Evolutionary conservation across 1,140 invertebrate genomes (phyloP), one percentile per base, ranked within the genome.

Genomic region (Drosophila micromelanica): DNA sequence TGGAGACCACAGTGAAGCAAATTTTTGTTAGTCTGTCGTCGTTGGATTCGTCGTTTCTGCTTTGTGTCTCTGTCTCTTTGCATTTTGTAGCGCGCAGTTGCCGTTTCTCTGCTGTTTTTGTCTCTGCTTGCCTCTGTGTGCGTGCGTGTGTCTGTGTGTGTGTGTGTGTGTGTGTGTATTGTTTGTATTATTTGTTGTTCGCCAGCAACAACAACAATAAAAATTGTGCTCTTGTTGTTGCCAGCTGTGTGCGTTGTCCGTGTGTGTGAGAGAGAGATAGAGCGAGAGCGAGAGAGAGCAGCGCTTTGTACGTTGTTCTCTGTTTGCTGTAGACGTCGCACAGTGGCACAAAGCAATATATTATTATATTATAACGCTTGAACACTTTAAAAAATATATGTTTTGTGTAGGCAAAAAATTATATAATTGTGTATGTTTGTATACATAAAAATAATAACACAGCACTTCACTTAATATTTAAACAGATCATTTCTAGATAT

Each of bases 101-200:
- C 81, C 60, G 82, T 85, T 85, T 68, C 76, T 82, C 76, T 67
- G 76, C 48, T 62, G 57, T 51, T 62, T 62, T 60, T 20, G 23
- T 59, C 49, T 55, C 38, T 68, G 54, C 13, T 38, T 48, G 38
- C 17, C 17, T 17, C 1, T 2, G 17, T 17, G 17, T 17, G 17
- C 2, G 17, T 17, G 17, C 2, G 17, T 17, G 17, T 17, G 17
- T 17, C 1, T 17, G 17, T 17, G 17, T 17, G 17, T 17, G 17
- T 52, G 32, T 30, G 20, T 42, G 32, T 12, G 51, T 54, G 49
- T 73, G 69, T 63, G 74, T 74, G 75, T 69, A 86, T 86, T 86
- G 82, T 86, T 86, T 86, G 82, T 86, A 87, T 86, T 86, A 89
- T 86, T 86, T 86, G 82, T 86, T 86, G 82, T 87, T 86, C 82